Evolutionary conservation across 2,797 vertebrate species (phyloP).

Genomic region (Orestias chungarensis): DNA sequence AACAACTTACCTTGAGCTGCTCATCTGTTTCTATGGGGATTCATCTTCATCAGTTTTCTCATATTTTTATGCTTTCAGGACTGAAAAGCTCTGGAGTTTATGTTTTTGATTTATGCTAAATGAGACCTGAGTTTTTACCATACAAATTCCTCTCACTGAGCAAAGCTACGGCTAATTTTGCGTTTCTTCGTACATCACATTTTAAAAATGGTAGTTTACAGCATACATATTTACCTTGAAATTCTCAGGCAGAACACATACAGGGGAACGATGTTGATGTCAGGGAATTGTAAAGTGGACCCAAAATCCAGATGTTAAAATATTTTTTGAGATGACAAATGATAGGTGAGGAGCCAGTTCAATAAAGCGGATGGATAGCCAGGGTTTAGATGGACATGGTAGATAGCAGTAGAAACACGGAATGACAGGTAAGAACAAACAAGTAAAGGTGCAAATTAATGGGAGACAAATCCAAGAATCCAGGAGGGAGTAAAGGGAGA

Average conservation of each 20-base stretch:
- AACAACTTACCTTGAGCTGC: slow-evolving; percentile 70
- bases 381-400: too few species aligned
- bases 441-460: too few species aligned
- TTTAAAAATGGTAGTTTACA: neutral
- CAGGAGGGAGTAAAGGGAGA: too few species aligned
- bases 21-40: slow-evolving; percentile 79
- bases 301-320: too few species aligned
- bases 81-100: slow-evolving; percentile 37
- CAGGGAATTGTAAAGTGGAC: too few species aligned
- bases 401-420: too few species aligned
- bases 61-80: slow-evolving; percentile 21
- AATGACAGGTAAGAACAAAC: too few species aligned
- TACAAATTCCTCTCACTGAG: neutral
- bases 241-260: neutral
- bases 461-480: too few species aligned
- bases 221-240: neutral
- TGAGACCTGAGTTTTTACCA: neutral
- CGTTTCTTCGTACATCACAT: neutral
- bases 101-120: neutral
- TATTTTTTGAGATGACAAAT: too few species aligned
- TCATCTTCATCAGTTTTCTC: slow-evolving; percentile 42
- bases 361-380: too few species aligned
- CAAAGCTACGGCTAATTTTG: neutral
- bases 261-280: slow-evolving; percentile 1
- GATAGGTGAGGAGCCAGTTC: too few species aligned